phyloP scores from a whole-genome alignment of 1,140 invertebrate genomes.

The Zaprionus capensis region DNA sequence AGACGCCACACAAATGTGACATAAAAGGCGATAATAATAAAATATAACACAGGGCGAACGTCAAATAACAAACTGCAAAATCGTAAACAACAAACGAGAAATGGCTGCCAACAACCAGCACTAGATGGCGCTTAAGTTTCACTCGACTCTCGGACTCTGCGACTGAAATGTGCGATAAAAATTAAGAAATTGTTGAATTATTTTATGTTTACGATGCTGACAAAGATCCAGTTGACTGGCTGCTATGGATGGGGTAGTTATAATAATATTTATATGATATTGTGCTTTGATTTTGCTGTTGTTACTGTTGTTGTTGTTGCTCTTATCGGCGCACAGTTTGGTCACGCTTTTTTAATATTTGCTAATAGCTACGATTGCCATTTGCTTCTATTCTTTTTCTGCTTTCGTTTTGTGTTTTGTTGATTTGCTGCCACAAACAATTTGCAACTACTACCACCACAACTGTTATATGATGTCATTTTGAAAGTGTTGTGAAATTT shows the following conservation, averaged over 20 bases:
- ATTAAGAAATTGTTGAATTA: slow-evolving; percentile 82
- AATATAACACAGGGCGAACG: slow-evolving; percentile 61
- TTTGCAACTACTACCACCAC: slow-evolving; percentile 54
- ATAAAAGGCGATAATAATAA: slow-evolving; percentile 82
- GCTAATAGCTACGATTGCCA: slow-evolving; percentile 61
- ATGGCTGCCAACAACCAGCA: slow-evolving; percentile 23
- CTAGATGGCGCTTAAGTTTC: slow-evolving; percentile 77
- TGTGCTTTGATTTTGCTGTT: slow-evolving; percentile 33
- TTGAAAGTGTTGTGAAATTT: slow-evolving; percentile 74
- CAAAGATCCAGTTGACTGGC: not conserved
- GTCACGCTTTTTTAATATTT: slow-evolving; percentile 77
- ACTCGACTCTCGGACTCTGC: slow-evolving; percentile 43
- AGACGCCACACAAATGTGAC: slow-evolving; percentile 82
- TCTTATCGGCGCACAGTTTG: slow-evolving; percentile 70
- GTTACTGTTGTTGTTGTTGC: slow-evolving; percentile 35
- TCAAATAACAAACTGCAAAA: slow-evolving; percentile 80
- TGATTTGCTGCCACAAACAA: slow-evolving; percentile 71
- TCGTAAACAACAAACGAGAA: slow-evolving; percentile 71
- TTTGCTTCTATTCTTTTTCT: slow-evolving; percentile 18
- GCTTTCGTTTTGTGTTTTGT: slow-evolving; percentile 11
- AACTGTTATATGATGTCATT: slow-evolving; percentile 68
- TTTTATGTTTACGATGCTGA: slow-evolving; percentile 64
- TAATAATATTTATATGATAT: slow-evolving; percentile 63
- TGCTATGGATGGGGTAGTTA: not conserved
- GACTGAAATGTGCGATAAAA: slow-evolving; percentile 67